Percentiles rank a stretch among this genome's conserved stretches.
These are phyloP conservation scores for Drosophila planitibia DNA, from an alignment of 2,888 invertebrate genomes.

Conservation along the genomic window DNA sequence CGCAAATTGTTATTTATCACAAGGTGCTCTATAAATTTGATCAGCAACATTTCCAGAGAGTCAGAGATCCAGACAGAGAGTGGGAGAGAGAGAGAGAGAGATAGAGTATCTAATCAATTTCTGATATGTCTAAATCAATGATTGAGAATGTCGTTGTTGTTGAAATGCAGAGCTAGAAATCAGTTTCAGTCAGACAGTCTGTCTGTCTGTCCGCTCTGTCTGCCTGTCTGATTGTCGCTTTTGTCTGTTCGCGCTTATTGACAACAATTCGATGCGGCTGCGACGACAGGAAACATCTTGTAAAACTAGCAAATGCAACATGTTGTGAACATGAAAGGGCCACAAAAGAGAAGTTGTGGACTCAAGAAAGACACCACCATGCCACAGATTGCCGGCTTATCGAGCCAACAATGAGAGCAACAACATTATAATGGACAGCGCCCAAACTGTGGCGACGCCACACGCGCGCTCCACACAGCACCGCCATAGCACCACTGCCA, in stretches of 20 bases:
- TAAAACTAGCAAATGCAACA: constrained; percentile 84
- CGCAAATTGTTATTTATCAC: constrained; percentile 81
- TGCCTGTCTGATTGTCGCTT: constrained; percentile 22
- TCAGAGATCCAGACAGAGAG: not conserved
- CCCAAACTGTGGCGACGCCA: constrained; percentile 65
- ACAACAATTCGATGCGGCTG: constrained; percentile 85
- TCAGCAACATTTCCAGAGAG: constrained; percentile 23
- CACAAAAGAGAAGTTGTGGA: constrained; percentile 24
- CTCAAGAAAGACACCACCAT: constrained; percentile 41
- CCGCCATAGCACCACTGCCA: constrained; percentile 1
- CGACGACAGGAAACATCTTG: constrained; percentile 86
- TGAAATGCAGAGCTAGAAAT: constrained; percentile 39
- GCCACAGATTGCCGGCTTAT: constrained; percentile 68
- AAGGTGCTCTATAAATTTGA: constrained; percentile 63
- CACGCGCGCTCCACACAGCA: constrained; percentile 66
- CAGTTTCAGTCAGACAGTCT: constrained; percentile 6
- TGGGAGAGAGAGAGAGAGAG: not conserved
- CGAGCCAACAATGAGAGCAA: constrained; percentile 80
- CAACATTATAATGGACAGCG: constrained; percentile 82
- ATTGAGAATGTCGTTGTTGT: constrained; percentile 69
- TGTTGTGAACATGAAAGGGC: constrained; percentile 83
- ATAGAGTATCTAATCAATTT: constrained; percentile 77
- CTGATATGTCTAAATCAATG: constrained; percentile 81
- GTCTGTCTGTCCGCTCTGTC: constrained; percentile 7
- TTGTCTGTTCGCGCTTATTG: constrained; percentile 80